Percentiles rank a stretch among this genome's conserved stretches.
phyloP scores from a whole-genome alignment of 2,797 vertebrate genomes.

The Poecilia picta region DNA sequence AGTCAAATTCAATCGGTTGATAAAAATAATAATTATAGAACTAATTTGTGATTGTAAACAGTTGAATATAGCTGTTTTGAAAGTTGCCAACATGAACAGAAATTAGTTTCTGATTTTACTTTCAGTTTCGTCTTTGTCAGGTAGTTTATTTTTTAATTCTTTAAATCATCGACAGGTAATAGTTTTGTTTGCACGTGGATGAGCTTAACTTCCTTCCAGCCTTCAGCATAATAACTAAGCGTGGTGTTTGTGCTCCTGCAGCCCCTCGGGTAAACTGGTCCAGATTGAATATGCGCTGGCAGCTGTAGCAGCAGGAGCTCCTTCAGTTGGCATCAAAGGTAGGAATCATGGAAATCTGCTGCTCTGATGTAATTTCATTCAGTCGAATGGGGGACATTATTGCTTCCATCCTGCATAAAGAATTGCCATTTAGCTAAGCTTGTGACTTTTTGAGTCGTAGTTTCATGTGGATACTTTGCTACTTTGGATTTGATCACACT shows the following conservation, averaged over 20 bases:
- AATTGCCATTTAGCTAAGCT: not conserved
- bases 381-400: not conserved
- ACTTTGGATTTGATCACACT: not conserved
- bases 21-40: not conserved
- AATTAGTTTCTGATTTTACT: constrained; percentile 61
- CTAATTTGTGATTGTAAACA: accelerated
- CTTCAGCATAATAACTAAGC: not conserved
- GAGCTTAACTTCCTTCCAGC: accelerated
- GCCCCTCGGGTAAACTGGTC: constrained; percentile 98
- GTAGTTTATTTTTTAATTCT: not conserved
- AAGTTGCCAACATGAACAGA: constrained; percentile 21
- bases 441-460: not conserved
- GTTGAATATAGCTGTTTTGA: not conserved
- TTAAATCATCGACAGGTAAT: accelerated
- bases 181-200: accelerated
- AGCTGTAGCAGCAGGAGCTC: constrained; percentile 97
- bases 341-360: not conserved
- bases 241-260: constrained; percentile 59
- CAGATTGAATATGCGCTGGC: constrained; percentile 99
- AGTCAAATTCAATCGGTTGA: not conserved
- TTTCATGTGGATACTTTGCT: not conserved
- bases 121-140: constrained; percentile 61
- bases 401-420: not conserved
- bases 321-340: constrained; percentile 95
- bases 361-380: not conserved